phyloP scores from a whole-genome alignment of 2,797 vertebrate genomes.

The Sebastolobus altivelis region DNA sequence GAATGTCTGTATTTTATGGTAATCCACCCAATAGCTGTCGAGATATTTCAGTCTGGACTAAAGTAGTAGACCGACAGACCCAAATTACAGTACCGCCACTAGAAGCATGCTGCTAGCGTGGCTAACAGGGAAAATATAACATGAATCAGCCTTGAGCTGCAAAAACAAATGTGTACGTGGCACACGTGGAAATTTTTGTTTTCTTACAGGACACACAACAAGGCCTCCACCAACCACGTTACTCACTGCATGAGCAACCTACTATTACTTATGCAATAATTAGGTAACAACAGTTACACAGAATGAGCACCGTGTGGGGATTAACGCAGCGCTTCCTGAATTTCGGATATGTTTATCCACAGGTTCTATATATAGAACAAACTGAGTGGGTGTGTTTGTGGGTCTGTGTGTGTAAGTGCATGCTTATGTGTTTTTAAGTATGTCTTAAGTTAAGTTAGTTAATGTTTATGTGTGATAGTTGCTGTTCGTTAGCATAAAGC shows the following conservation, averaged over 20 bases:
- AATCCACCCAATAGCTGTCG: not conserved
- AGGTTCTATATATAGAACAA: slow-evolving; percentile 48
- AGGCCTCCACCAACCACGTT: slow-evolving; percentile 45
- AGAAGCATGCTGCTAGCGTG: not conserved
- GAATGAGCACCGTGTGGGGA: slow-evolving; percentile 11
- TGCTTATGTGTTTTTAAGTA: slow-evolving; percentile 61
- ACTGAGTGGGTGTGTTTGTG: slow-evolving; percentile 49
- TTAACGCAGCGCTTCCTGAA: slow-evolving; percentile 49
- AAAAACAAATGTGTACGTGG: slow-evolving; percentile 41
- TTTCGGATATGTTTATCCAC: slow-evolving; percentile 36
- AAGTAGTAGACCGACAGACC: not conserved
- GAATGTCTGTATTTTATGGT: not conserved
- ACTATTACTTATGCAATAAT: slow-evolving; percentile 58
- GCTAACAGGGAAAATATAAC: slow-evolving; percentile 13
- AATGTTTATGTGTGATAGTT: slow-evolving; percentile 61
- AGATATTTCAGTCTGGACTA: not conserved
- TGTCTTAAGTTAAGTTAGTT: slow-evolving; percentile 53
- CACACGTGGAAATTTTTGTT: slow-evolving; percentile 52
- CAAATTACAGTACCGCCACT: not conserved
- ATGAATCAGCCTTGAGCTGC: slow-evolving; percentile 17
- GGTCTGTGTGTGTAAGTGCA: slow-evolving; percentile 50
- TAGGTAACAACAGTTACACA: slow-evolving; percentile 25
- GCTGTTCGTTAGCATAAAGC: slow-evolving; percentile 50
- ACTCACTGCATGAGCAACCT: slow-evolving; percentile 57
- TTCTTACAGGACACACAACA: slow-evolving; percentile 48